These are phyloP conservation scores for Brachionus rotundiformis DNA, from an alignment of 1,140 invertebrate genomes.

Conservation along the genomic window DNA sequence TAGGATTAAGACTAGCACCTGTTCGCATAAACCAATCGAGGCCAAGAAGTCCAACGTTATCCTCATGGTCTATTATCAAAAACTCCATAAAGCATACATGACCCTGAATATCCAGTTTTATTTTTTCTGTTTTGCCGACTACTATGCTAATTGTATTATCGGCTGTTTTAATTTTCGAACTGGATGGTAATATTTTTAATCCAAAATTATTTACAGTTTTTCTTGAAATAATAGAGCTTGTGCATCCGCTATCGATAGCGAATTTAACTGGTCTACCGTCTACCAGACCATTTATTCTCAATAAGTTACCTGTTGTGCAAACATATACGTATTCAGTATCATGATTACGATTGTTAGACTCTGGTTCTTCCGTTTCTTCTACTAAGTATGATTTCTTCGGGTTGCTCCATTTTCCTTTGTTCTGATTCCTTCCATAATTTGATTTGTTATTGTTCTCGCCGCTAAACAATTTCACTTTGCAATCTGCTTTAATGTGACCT, in stretches of 20 bases:
- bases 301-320: background rate
- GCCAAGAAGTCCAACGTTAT: background rate
- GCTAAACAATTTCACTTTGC: no score
- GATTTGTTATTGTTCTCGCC: no score
- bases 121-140: no score
- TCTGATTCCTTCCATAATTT: no score
- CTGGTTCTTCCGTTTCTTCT: background rate
- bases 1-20: background rate
- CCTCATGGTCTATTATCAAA: slow-evolving; percentile 1
- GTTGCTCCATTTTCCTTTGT: no score
- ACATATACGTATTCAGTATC: no score
- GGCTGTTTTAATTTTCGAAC: no score
- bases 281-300: background rate
- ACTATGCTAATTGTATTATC: no score
- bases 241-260: background rate
- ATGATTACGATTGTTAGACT: no score
- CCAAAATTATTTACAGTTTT: background rate
- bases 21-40: slow-evolving; percentile 12
- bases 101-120: no score
- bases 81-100: background rate
- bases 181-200: no score
- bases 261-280: background rate
- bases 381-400: background rate
- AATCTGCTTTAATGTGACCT: no score
- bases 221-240: background rate